Percentiles rank a stretch among this genome's conserved stretches.
Evolutionary conservation across 2,888 invertebrate genomes (phyloP).

Genomic region (Lepidonotus clava): DNA sequence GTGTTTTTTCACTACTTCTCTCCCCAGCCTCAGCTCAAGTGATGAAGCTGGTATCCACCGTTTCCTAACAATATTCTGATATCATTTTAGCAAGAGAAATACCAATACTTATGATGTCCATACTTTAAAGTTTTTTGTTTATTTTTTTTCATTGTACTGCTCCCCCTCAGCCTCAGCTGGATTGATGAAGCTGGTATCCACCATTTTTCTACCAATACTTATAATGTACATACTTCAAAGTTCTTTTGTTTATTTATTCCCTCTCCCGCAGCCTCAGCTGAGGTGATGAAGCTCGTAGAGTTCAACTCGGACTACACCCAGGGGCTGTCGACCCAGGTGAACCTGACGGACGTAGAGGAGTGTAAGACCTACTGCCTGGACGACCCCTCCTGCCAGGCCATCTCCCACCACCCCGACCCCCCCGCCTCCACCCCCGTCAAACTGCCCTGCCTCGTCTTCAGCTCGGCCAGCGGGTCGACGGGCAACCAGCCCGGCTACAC

Average conservation of each 20-base stretch:
- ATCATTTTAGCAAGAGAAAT: too few species aligned
- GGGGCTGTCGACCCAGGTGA: not conserved
- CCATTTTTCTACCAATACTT: too few species aligned
- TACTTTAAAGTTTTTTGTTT: not conserved
- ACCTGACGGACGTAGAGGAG: not conserved
- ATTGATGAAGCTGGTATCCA: too few species aligned
- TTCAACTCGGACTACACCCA: not conserved
- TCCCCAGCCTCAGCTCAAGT: too few species aligned
- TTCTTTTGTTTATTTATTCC: not conserved
- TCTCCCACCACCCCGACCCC: not conserved
- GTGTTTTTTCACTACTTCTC: too few species aligned
- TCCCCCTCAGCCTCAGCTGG: too few species aligned
- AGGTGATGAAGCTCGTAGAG: constrained; percentile 8
- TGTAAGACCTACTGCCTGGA: constrained; percentile 2
- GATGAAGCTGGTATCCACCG: too few species aligned
- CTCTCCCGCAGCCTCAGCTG: not conserved
- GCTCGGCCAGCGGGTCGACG: not conserved
- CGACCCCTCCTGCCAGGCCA: not conserved
- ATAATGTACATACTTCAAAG: not conserved
- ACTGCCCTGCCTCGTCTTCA: not conserved
- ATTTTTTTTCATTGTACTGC: too few species aligned
- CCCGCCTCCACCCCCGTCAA: not conserved
- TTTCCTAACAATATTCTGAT: too few species aligned
- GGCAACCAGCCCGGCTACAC: not conserved
- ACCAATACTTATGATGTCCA: too few species aligned